Evolutionary conservation across 2,113 vertebrate genomes (phyloP).

Genomic region (Muntiacus reevesi): DNA sequence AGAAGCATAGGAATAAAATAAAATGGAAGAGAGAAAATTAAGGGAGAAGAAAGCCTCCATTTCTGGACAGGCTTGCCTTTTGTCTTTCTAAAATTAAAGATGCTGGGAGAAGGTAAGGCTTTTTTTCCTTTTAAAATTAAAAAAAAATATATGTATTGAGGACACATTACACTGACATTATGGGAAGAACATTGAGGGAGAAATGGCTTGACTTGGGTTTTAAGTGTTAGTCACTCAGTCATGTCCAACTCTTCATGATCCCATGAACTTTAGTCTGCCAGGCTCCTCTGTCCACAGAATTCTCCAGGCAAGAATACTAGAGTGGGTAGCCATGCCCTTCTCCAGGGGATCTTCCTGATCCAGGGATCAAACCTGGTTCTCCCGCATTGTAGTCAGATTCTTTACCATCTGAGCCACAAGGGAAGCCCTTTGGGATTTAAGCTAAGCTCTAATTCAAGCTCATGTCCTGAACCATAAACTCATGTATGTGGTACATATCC

Average conservation of each 20-base stretch:
- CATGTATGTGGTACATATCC: neutral
- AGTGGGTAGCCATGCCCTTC: neutral
- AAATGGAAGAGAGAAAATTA: neutral
- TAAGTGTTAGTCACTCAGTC: neutral
- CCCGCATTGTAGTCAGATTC: neutral
- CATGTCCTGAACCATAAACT: neutral
- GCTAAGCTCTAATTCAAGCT: neutral
- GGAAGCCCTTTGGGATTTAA: neutral
- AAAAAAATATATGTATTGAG: neutral
- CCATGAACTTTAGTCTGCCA: neutral
- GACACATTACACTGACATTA: neutral
- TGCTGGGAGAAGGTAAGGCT: neutral
- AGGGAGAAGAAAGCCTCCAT: neutral
- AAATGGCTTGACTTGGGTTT: neutral
- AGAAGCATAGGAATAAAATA: neutral
- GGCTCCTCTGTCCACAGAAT: neutral
- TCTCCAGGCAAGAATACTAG: neutral
- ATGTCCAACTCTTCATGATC: neutral
- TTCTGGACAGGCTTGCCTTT: neutral
- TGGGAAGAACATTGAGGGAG: neutral
- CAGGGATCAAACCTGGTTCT: neutral
- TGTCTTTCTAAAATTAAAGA: neutral
- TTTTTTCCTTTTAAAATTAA: neutral
- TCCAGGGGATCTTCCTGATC: neutral
- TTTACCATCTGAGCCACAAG: neutral